Conservation (phyloP, 2,888 invertebrate genomes). For the Odontomyia ornata region DNA sequence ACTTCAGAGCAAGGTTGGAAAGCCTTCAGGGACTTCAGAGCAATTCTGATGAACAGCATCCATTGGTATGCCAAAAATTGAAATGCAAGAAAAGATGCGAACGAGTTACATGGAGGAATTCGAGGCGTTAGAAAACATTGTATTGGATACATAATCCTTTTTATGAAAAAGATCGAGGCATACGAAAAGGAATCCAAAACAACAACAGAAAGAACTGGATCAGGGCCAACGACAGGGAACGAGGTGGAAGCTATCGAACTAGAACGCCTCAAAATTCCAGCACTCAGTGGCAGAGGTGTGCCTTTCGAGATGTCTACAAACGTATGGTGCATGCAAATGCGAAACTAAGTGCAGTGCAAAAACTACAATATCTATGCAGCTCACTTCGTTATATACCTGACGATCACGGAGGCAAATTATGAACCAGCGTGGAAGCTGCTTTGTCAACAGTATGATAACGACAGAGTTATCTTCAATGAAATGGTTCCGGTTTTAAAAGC, state of each 20-base stretch:
- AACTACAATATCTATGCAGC: too few species aligned
- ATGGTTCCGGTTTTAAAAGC: too few species aligned
- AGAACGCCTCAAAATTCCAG: neutral
- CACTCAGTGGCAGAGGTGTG: neutral
- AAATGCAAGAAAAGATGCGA: too few species aligned
- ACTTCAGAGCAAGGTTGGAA: too few species aligned
- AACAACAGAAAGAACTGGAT: neutral
- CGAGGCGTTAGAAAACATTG: neutral
- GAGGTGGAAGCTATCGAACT: too few species aligned
- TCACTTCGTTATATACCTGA: neutral
- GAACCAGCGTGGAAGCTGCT: neutral
- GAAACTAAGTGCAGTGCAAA: too few species aligned
- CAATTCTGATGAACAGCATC: too few species aligned
- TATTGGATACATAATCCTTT: neutral
- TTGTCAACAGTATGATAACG: neutral
- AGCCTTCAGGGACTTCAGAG: too few species aligned
- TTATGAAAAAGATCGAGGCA: neutral
- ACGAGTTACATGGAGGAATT: neutral
- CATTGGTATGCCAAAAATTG: too few species aligned
- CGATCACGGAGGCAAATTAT: constrained; percentile 1
- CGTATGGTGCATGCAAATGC: neutral
- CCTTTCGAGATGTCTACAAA: neutral
- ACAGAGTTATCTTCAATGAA: neutral
- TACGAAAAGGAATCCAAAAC: neutral
- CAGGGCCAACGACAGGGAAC: neutral